Percentiles rank a stretch among this genome's conserved stretches.
Evolutionary conservation across 2,797 vertebrate genomes (phyloP).

Genomic region (Enteromius paludinosus): DNA sequence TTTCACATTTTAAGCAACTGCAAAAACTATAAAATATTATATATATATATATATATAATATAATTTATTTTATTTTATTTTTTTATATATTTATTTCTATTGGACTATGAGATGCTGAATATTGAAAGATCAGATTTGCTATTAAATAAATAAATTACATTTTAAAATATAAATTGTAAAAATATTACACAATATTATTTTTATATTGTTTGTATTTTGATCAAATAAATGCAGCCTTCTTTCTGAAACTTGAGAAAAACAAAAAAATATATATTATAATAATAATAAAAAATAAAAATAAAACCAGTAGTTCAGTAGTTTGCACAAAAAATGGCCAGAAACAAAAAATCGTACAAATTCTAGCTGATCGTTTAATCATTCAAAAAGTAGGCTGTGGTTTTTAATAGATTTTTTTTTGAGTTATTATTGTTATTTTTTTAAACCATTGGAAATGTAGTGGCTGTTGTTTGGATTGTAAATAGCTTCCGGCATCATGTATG

Average conservation of each 20-base stretch:
- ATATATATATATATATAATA: too few species aligned
- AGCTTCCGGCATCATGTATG: constrained; percentile 11
- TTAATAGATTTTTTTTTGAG: not conserved
- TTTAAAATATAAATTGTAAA: not conserved
- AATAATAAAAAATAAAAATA: too few species aligned
- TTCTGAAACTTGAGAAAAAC: too few species aligned
- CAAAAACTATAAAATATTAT: not conserved
- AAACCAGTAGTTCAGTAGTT: too few species aligned
- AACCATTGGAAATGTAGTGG: not conserved
- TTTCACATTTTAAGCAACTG: not conserved
- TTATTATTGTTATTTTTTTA: not conserved
- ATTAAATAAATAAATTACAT: not conserved
- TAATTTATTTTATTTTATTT: too few species aligned
- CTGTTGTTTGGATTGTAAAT: constrained; percentile 9
- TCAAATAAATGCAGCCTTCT: not conserved
- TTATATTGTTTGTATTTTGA: not conserved
- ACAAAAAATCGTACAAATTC: not conserved
- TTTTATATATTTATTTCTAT: not conserved
- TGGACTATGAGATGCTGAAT: not conserved
- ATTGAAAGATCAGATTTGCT: not conserved
- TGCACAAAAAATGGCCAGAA: not conserved
- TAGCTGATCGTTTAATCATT: not conserved
- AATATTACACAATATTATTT: not conserved
- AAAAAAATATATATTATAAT: too few species aligned
- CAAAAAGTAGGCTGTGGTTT: not conserved